Percentiles rank a stretch among this genome's conserved stretches.
Evolutionary conservation across 1,140 invertebrate genomes (phyloP).

Genomic region (Sycophaga agraensis): DNA sequence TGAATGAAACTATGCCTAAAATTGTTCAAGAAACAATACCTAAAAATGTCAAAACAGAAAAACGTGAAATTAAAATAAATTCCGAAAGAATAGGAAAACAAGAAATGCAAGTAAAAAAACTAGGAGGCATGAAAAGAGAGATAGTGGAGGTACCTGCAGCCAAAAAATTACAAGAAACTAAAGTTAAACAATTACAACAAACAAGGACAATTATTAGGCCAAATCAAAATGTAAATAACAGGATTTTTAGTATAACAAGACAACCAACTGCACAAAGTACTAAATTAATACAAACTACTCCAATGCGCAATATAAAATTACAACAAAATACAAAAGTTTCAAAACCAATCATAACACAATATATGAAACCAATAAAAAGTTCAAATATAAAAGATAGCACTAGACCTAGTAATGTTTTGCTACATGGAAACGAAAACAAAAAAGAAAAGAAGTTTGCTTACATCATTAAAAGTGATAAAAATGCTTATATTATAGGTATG

Average conservation of each 20-base stretch:
- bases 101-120: background rate
- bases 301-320: too few species aligned
- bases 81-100: background rate
- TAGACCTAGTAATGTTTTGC: background rate
- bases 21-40: background rate
- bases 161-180: background rate
- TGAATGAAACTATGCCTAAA: background rate
- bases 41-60: background rate
- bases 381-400: too few species aligned
- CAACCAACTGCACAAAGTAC: background rate
- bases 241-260: background rate
- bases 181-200: background rate
- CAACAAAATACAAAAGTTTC: too few species aligned
- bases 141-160: background rate
- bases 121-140: background rate
- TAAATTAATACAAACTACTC: background rate
- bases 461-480: slow-evolving; percentile 1
- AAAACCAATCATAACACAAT: too few species aligned
- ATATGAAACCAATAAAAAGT: too few species aligned
- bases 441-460: slow-evolving; percentile 9
- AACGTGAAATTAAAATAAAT: background rate
- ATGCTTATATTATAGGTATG: slow-evolving; percentile 13
- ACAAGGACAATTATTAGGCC: background rate
- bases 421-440: background rate
- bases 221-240: background rate